These are phyloP conservation scores for Papilio dardanus DNA, from an alignment of 1,140 invertebrate species.

Conservation along the genomic window DNA sequence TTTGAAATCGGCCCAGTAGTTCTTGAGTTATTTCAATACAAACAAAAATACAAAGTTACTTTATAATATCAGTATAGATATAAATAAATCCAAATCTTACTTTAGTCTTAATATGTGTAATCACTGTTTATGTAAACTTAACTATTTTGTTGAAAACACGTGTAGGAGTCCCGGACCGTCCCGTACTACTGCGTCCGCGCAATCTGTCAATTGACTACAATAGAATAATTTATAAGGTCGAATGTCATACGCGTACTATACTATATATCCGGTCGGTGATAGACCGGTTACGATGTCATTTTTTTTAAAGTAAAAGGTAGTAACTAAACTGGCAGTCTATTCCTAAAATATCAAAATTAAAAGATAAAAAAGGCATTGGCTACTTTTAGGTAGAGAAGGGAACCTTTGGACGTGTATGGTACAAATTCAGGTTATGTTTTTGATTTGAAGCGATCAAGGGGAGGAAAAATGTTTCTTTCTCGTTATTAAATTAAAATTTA, in stretches of 20 bases:
- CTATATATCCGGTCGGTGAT: constrained; percentile 25
- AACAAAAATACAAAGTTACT: too few species aligned
- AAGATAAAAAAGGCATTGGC: too few species aligned
- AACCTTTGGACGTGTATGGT: too few species aligned
- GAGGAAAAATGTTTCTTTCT: neutral
- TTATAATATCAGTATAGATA: too few species aligned
- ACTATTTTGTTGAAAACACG: constrained; percentile 36
- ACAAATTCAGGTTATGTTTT: too few species aligned
- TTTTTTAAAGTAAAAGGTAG: neutral
- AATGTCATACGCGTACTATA: constrained; percentile 39
- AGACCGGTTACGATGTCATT: neutral
- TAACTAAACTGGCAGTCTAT: too few species aligned
- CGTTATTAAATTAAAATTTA: too few species aligned
- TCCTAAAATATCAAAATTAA: too few species aligned
- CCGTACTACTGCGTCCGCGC: constrained; percentile 39
- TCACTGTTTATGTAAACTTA: neutral
- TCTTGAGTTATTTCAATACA: too few species aligned
- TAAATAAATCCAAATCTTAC: too few species aligned
- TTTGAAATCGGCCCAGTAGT: too few species aligned
- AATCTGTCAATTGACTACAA: constrained; percentile 63
- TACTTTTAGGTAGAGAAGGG: too few species aligned
- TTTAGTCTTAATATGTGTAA: neutral
- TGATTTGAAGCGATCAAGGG: neutral
- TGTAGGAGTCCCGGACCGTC: constrained; percentile 38
- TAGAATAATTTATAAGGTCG: constrained; percentile 62